Evolutionary conservation across 2,888 invertebrate genomes (phyloP), one percentile per base, ranked within the genome.

Genomic region (Formica aserva): DNA sequence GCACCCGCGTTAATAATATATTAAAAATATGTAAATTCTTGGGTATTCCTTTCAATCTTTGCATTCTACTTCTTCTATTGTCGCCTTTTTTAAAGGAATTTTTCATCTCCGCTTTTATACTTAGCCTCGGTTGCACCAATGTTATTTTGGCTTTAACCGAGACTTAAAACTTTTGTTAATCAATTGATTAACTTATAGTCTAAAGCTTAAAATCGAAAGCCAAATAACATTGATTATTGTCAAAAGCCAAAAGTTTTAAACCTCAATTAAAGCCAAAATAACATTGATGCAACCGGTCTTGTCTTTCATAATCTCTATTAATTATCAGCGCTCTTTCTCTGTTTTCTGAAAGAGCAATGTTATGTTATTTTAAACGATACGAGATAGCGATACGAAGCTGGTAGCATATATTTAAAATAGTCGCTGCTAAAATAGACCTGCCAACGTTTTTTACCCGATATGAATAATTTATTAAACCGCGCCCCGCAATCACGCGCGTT

Each of bases 391-490:
- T 2, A 13, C 26, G 52, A 55, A 65, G 83, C 84, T 87, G 8
- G 83, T 4, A 3, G 9, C 11, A 89, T 82, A 82, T 86, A 18
- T 86, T 82, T 57, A 75, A 77, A 35, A 38, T 41, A 45, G 71
- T n/a, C 29, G 32, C 13, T 55, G 32, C 41, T 26, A 22, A 22
- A 22, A 22, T 22, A 22, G 72, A 32, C 67, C 85, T 78, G 75
- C 60, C 22, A 71, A 84, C 66, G 77, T 60, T 83, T 80, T 85
- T 84, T 76, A 63, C 15, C 74, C 13, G 11, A n/a, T n/a, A 77
- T 90, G 85, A 90, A 90, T 90, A 86, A 90, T 90, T 86, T 80
- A 90, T 72, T 60, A 0, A n/a, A 48, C 0, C 9, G 77, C 69
- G 41, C 65, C 57, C 3, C 62, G 69, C 71, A 9, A 48, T 38